Conservation (phyloP, 2,888 invertebrate species). For the Morpho helenor region DNA sequence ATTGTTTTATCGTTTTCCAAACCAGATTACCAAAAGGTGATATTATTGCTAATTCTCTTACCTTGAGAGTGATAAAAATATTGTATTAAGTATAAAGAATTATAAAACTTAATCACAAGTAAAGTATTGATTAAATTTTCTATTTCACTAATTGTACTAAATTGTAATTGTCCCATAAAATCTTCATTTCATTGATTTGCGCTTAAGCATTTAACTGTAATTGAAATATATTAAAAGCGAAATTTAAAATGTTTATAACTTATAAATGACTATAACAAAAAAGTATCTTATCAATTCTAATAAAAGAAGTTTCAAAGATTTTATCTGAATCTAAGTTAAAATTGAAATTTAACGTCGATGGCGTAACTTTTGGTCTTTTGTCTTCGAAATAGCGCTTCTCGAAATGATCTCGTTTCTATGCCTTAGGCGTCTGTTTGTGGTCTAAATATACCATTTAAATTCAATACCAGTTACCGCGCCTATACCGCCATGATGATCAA, state of each 20-base stretch:
- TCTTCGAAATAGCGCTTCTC: conserved; percentile 60
- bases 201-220: no score
- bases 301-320: conserved; percentile 2
- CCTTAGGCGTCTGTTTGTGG: conserved; percentile 60
- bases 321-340: conserved; percentile 8
- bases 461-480: conserved; percentile 63
- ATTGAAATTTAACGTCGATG: conserved; percentile 57
- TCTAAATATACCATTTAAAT: conserved; percentile 73
- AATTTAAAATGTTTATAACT: no score
- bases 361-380: conserved; percentile 51
- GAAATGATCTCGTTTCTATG: conserved; percentile 72
- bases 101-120: no score
- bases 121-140: no score
- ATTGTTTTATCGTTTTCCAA: conserved; percentile 6
- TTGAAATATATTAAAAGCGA: no score
- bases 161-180: no score
- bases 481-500: conserved; percentile 55
- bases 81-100: no score
- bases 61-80: no score
- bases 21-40: conserved; percentile 3
- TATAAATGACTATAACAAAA: no score
- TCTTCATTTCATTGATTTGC: no score
- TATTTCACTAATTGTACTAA: no score
- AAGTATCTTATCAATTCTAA: neutral
- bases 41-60: neutral